Percentiles rank a stretch among this genome's conserved stretches.
These are phyloP conservation scores for Aphis craccivora DNA, from an alignment of 1,140 invertebrate species.

Conservation along the genomic window DNA sequence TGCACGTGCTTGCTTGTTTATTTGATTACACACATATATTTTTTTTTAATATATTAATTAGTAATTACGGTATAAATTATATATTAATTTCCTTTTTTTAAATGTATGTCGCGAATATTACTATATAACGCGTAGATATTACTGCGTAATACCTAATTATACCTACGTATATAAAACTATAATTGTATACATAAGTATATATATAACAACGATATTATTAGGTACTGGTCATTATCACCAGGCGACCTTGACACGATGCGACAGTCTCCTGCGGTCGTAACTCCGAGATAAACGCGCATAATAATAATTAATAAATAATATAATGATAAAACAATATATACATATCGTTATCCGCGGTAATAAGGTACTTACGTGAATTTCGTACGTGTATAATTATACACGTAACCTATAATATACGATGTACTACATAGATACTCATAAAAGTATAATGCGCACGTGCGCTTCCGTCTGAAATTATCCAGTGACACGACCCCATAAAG, in stretches of 20 bases:
- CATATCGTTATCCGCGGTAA: not conserved
- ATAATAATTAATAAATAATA: not conserved
- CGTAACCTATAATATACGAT: not conserved
- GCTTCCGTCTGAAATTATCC: not conserved
- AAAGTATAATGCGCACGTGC: not conserved
- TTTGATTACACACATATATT: not conserved
- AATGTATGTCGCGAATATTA: not conserved
- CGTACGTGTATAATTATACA: not conserved
- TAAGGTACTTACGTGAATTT: not conserved
- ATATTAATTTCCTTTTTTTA: not conserved
- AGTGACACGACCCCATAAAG: not conserved
- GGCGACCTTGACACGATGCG: conserved; percentile 22
- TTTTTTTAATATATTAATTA: not conserved
- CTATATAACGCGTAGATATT: not conserved
- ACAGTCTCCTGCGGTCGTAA: not conserved
- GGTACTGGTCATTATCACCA: conserved; percentile 29
- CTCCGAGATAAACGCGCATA: not conserved
- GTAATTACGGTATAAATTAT: not conserved
- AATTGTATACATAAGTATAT: not conserved
- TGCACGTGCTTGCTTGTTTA: not conserved
- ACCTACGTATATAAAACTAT: not conserved
- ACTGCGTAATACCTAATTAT: not conserved
- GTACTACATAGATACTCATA: too few species aligned
- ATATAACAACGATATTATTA: not conserved
- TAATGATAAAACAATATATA: not conserved